Evolutionary conservation across 2,888 invertebrate genomes (phyloP).

Genomic region (Catocala sponsa): DNA sequence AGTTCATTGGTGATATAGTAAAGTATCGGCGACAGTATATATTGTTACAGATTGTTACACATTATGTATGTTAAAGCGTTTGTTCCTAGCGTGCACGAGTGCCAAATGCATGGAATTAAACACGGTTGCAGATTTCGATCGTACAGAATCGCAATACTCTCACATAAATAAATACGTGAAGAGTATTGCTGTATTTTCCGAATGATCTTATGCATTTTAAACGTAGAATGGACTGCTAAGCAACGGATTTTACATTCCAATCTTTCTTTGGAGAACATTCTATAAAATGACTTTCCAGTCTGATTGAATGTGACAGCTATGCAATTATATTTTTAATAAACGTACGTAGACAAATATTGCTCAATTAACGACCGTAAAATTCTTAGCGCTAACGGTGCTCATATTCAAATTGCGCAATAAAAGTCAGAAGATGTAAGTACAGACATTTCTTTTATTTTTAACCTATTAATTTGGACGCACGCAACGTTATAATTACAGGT

Average conservation of each 20-base stretch:
- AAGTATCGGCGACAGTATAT: conserved; percentile 46
- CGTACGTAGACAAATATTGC: conserved; percentile 28
- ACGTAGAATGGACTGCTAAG: conserved; percentile 45
- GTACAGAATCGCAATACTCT: conserved; percentile 47
- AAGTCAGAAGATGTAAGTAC: conserved; percentile 7
- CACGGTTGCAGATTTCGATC: conserved; percentile 49
- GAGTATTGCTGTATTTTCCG: conserved; percentile 29
- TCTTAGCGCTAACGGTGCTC: conserved; percentile 19
- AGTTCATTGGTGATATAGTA: conserved; percentile 48
- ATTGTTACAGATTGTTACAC: conserved; percentile 27
- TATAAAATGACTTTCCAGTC: conserved; percentile 24
- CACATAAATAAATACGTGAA: conserved; percentile 12
- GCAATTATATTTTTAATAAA: conserved; percentile 43
- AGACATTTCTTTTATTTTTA: conserved; percentile 8
- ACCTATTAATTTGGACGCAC: conserved; percentile 1
- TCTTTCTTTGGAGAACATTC: conserved; percentile 21
- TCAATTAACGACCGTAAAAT: conserved; percentile 44
- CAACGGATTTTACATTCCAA: conserved; percentile 18
- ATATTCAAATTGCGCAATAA: conserved; percentile 16
- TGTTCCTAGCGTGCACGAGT: conserved; percentile 73
- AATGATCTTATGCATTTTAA: conserved; percentile 40
- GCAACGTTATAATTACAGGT: neutral
- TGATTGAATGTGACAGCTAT: conserved; percentile 30
- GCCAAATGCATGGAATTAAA: conserved; percentile 58
- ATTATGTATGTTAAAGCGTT: conserved; percentile 41